Evolutionary conservation across 2,797 vertebrate genomes (phyloP).

Genomic region (Acipenser transmontanus): DNA sequence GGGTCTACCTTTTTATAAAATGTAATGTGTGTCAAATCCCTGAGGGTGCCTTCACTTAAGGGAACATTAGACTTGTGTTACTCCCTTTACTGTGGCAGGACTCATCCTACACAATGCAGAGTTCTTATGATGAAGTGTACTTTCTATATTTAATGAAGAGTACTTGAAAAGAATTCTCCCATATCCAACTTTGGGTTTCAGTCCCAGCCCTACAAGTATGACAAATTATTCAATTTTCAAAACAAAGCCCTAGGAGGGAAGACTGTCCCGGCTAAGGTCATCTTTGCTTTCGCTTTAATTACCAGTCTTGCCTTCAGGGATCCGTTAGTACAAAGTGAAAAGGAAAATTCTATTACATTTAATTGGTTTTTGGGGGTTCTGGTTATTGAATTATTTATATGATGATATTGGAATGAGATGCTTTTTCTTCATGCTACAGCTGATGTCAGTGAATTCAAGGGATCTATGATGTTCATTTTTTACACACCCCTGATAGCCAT

Average conservation of each 20-base stretch:
- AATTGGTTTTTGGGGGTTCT: conserved; percentile 32
- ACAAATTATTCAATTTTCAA: conserved; percentile 22
- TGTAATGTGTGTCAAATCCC: too few relatives aligned
- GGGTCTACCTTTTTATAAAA: too few relatives aligned
- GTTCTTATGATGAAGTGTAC: too few relatives aligned
- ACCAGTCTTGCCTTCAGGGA: conserved; percentile 20
- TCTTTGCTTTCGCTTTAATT: conserved; percentile 26
- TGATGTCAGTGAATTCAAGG: conserved; percentile 20
- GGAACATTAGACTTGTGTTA: too few relatives aligned
- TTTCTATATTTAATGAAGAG: too few relatives aligned
- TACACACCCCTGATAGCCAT: conserved; percentile 5
- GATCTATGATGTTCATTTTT: conserved; percentile 8
- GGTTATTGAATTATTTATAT: conserved; percentile 33
- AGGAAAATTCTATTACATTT: conserved; percentile 21
- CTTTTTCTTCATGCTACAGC: conserved; percentile 24
- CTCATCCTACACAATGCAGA: too few relatives aligned
- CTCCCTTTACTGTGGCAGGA: too few relatives aligned
- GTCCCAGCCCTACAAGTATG: conserved; percentile 9
- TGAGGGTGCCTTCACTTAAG: too few relatives aligned
- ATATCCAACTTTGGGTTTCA: too few relatives aligned
- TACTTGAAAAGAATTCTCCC: too few relatives aligned
- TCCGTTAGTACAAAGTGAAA: conserved; percentile 17
- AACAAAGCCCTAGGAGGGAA: conserved; percentile 25
- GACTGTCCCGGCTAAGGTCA: conserved; percentile 15
- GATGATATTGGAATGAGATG: conserved; percentile 24